These are phyloP conservation scores for Spodoptera littoralis DNA, from an alignment of 2,888 invertebrate genomes.

Conservation along the genomic window DNA sequence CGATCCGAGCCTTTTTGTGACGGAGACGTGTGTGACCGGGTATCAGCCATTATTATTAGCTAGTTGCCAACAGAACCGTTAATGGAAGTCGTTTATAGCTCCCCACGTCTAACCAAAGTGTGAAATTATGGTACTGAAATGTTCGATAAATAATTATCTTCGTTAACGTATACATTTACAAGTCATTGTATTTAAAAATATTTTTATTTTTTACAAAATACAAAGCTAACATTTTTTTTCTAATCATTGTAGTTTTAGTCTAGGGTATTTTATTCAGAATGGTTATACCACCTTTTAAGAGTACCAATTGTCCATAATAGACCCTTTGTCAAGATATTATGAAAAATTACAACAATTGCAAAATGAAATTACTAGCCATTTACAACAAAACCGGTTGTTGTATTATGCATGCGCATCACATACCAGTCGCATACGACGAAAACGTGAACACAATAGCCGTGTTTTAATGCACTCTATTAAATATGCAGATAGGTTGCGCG, in stretches of 20 bases:
- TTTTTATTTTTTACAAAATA: too few species aligned
- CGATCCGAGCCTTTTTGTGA: constrained; percentile 64
- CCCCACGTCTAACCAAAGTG: constrained; percentile 44
- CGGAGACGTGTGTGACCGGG: constrained; percentile 57
- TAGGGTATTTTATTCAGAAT: too few species aligned
- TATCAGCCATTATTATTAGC: constrained; percentile 64
- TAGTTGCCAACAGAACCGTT: constrained; percentile 46
- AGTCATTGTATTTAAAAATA: too few species aligned
- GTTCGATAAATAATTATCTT: constrained; percentile 17
- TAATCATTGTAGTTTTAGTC: too few species aligned
- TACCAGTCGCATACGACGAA: constrained; percentile 48
- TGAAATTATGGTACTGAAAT: constrained; percentile 42
- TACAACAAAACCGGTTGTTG: constrained; percentile 60
- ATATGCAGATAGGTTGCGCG: constrained; percentile 77
- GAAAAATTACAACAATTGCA: constrained; percentile 15
- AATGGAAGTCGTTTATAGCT: constrained; percentile 43
- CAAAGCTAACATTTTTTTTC: too few species aligned
- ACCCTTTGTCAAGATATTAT: too few species aligned
- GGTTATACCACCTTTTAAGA: too few species aligned
- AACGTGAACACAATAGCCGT: constrained; percentile 66
- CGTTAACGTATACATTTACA: constrained; percentile 29
- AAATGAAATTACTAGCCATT: constrained; percentile 59
- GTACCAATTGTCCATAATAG: too few species aligned
- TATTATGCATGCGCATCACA: constrained; percentile 62
- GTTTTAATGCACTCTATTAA: constrained; percentile 73